Percentiles rank a stretch among this genome's conserved stretches.
Evolutionary conservation across 2,113 vertebrate species (phyloP).

Genomic region (Phalacrocorax carbo): DNA sequence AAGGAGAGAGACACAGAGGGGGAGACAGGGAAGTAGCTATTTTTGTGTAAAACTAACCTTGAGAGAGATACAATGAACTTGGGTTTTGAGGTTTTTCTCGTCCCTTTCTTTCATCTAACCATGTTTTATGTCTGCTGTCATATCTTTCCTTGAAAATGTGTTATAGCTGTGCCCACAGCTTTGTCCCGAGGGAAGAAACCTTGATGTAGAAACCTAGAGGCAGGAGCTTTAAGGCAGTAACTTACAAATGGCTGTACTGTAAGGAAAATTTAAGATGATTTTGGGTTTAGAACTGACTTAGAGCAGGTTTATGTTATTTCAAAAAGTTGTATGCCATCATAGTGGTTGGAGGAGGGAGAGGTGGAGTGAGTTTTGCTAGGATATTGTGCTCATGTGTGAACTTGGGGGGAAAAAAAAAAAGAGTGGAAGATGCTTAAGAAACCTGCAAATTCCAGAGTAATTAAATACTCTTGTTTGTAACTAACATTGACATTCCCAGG

Average conservation of each 20-base stretch:
- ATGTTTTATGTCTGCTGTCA: neutral
- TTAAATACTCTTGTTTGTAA: neutral
- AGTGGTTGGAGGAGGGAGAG: neutral
- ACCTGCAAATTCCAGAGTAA: neutral
- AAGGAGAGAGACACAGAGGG: neutral
- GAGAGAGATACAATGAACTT: neutral
- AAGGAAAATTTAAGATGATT: neutral
- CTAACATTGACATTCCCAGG: neutral
- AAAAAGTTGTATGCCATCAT: neutral
- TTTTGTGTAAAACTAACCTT: neutral
- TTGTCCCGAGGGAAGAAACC: neutral
- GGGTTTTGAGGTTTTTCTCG: neutral
- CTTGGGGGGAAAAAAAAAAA: neutral
- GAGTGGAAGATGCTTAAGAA: neutral
- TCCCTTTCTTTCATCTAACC: neutral
- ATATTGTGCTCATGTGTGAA: neutral
- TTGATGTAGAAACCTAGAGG: neutral
- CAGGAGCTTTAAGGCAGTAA: neutral
- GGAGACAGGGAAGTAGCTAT: neutral
- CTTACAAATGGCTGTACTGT: neutral
- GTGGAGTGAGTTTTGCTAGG: neutral
- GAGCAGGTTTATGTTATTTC: neutral
- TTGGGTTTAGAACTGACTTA: neutral
- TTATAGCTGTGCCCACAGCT: rapidly evolving
- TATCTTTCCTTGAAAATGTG: too few relatives aligned